A percentile compares a stretch with the other conserved stretches of the same genome.
These are phyloP conservation scores for Heterocephalus glaber DNA, from an alignment of 2,113 vertebrate species.

Conservation along the genomic window DNA sequence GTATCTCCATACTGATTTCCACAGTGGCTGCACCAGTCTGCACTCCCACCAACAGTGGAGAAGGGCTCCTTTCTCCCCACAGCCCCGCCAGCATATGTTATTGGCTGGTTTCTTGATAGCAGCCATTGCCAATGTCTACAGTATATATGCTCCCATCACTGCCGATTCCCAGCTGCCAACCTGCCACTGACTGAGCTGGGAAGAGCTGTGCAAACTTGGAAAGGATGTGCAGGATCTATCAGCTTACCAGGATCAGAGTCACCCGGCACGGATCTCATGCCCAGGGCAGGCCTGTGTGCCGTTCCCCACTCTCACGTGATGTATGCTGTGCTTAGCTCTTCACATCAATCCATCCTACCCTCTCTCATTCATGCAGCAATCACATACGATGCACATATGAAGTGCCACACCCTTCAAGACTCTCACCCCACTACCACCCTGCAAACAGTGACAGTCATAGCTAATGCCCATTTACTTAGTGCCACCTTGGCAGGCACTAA, in stretches of 20 bases:
- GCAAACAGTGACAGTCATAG: neutral
- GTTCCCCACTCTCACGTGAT: neutral
- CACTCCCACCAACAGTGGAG: no score
- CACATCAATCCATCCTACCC: neutral
- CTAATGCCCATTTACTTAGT: neutral
- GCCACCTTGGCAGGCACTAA: neutral
- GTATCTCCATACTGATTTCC: no score
- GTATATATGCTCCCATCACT: no score
- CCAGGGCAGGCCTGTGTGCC: no score
- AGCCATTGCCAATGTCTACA: neutral
- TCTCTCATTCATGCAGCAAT: neutral
- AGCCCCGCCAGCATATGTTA: no score
- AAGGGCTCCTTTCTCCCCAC: no score
- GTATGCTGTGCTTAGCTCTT: neutral
- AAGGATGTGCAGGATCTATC: rapidly evolving
- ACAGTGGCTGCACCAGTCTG: no score
- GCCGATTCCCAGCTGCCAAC: neutral
- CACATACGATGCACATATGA: neutral
- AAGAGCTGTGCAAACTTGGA: neutral
- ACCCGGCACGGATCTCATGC: neutral
- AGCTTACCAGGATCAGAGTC: rapidly evolving
- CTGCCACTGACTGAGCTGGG: neutral
- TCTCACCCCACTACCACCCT: neutral
- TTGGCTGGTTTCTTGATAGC: no score
- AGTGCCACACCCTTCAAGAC: neutral